These are phyloP conservation scores for Wasmannia auropunctata DNA, from an alignment of 1,140 invertebrate genomes.

Conservation along the genomic window DNA sequence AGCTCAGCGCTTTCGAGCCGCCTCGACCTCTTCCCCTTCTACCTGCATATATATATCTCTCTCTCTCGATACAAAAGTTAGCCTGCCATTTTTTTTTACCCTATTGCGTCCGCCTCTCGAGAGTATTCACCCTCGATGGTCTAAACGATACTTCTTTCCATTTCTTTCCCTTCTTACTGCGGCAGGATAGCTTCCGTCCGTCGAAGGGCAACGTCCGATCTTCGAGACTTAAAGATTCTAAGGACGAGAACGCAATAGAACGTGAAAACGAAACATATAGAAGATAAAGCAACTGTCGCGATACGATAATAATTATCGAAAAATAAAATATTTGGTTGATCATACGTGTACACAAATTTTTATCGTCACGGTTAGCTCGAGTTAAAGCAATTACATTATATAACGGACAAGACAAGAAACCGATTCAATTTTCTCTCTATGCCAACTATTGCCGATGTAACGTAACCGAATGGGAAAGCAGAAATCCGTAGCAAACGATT, in stretches of 20 bases:
- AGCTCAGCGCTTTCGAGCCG: conserved; percentile 42
- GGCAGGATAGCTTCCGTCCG: background rate
- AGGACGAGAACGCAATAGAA: background rate
- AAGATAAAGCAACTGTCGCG: background rate
- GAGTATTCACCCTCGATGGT: conserved; percentile 14
- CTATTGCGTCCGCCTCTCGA: background rate
- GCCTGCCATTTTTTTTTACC: conserved; percentile 19
- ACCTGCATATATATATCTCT: no score
- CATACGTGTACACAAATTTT: background rate
- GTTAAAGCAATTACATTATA: conserved; percentile 23
- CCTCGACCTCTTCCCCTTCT: no score
- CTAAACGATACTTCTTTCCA: conserved; percentile 35
- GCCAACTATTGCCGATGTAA: conserved; percentile 25
- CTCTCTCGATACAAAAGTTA: conserved; percentile 15
- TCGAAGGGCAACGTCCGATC: background rate
- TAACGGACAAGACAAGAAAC: conserved; percentile 6
- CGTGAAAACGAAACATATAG: background rate
- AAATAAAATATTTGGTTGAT: background rate
- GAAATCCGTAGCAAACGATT: conserved; percentile 43
- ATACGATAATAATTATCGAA: background rate
- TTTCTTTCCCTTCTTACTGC: background rate
- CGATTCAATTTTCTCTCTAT: conserved; percentile 15
- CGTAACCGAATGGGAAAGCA: conserved; percentile 27
- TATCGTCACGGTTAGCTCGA: background rate
- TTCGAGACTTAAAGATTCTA: background rate